These are phyloP conservation scores for Rhorus exstirpatorius DNA, from an alignment of 2,888 invertebrate species.

Conservation along the genomic window DNA sequence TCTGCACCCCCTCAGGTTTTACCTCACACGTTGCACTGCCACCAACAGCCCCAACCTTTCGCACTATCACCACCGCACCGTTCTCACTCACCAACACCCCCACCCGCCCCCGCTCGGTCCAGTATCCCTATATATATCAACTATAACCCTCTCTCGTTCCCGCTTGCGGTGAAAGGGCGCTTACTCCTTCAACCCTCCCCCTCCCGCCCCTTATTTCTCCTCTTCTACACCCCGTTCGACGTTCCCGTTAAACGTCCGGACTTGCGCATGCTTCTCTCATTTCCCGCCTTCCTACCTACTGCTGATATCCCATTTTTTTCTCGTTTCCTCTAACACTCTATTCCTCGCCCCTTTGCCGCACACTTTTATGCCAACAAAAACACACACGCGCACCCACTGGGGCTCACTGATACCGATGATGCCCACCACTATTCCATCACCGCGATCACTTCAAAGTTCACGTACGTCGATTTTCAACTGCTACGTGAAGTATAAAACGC, in stretches of 20 bases:
- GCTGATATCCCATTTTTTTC: conserved; percentile 47
- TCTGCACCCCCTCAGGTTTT: conserved; percentile 73
- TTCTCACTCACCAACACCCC: conserved; percentile 35
- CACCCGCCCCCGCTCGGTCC: conserved; percentile 47
- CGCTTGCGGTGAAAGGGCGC: neutral
- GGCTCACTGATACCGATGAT: too few relatives aligned
- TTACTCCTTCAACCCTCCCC: conserved; percentile 55
- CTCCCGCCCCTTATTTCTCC: conserved; percentile 37
- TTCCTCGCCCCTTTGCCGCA: neutral
- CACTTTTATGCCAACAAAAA: neutral
- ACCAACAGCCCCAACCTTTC: conserved; percentile 67
- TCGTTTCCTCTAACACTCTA: conserved; percentile 44
- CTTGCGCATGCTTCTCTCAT: conserved; percentile 67
- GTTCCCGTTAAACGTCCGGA: conserved; percentile 64
- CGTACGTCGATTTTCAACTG: conserved; percentile 11
- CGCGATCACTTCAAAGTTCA: conserved; percentile 14
- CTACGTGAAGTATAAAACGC: neutral
- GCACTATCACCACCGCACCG: conserved; percentile 51
- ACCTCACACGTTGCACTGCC: conserved; percentile 68
- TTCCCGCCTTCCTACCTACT: conserved; percentile 67
- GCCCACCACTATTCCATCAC: neutral
- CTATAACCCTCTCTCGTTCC: conserved; percentile 30
- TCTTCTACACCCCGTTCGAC: conserved; percentile 44
- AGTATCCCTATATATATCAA: conserved; percentile 1
- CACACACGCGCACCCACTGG: neutral